Evolutionary conservation across 2,113 vertebrate genomes (phyloP), one percentile per base, ranked within the genome.

Genomic region (Pteropus alecto): DNA sequence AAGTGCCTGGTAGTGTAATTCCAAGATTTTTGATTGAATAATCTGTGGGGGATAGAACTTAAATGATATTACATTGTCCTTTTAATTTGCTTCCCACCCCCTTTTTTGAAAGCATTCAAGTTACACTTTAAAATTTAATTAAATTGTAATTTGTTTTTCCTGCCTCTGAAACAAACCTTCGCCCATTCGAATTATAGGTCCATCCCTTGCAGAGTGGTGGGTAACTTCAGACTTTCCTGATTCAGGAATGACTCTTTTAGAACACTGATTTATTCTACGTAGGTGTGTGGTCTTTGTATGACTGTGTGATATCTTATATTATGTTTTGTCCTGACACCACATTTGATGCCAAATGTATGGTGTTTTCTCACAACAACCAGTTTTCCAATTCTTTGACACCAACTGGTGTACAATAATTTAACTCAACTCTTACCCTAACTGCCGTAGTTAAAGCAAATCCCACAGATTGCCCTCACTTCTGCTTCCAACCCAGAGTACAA

Each of bases 81-180:
- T 93, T 97, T 90, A 87, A 86, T 73, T 90, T 94, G 48, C 46
- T 81, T 89, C 21, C 54, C 18, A 82, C 12, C 26, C 14, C 26
- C 30, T 35, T 51, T 91, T 91, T 61, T 48, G 33, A 94, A 93
- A 96, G 9, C 83, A 91, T 96, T 95, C n/a, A 61, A 54, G n/a
- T 84, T 94, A 70, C 71, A 90, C 56, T 97, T 92, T 88, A 73
- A 94, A 97, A 95, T 94, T 93, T 97, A 98, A 98, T 97, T 97
- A 96, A 96, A 92, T 78, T 61, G 22, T 84, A 93, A 92, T 93
- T 86, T 97, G 76, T 41, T 78, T 92, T 84, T 86, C 48, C 35
- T 93, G 18, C 81, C 83, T 51, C 90, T 74, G 41, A 95, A 77
- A 74, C n/a, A 93, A 70, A 74, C 68, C 46, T 73, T 93, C 70